phyloP scores from a whole-genome alignment of 1,140 invertebrate genomes.

The Aphidius ervi region DNA sequence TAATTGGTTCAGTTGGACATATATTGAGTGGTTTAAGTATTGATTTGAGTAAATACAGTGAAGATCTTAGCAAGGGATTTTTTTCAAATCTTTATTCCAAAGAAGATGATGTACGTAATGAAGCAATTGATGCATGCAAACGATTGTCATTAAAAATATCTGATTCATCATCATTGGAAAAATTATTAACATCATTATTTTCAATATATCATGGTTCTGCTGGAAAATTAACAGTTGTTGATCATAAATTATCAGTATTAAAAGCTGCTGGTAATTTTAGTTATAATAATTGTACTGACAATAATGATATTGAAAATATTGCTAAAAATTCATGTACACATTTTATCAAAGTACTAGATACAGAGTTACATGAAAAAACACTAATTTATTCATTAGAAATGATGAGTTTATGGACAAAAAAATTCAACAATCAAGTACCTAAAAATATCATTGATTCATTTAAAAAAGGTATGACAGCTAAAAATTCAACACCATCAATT shows the following conservation, averaged over 20 bases:
- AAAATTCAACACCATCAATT: conserved; percentile 73
- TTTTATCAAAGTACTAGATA: conserved; percentile 77
- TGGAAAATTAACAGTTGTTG: conserved; percentile 84
- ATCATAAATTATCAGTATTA: conserved; percentile 85
- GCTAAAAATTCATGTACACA: conserved; percentile 61
- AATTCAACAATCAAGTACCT: conserved; percentile 65
- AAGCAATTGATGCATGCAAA: conserved; percentile 67
- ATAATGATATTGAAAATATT: conserved; percentile 58
- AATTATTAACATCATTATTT: conserved; percentile 72
- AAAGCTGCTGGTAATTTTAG: conserved; percentile 80
- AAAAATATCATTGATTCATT: conserved; percentile 71
- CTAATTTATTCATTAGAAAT: conserved; percentile 75
- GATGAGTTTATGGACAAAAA: conserved; percentile 73
- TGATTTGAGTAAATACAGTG: conserved; percentile 75
- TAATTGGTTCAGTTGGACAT: conserved; percentile 73
- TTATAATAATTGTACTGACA: conserved; percentile 62
- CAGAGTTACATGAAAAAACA: conserved; percentile 90
- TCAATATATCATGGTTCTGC: conserved; percentile 83
- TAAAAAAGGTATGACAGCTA: conserved; percentile 74
- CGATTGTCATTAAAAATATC: conserved; percentile 71
- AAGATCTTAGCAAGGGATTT: conserved; percentile 78
- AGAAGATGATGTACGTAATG: conserved; percentile 69
- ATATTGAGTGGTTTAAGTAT: conserved; percentile 69
- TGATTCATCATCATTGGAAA: conserved; percentile 63
- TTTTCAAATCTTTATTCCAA: conserved; percentile 76